Percentiles rank a stretch among this genome's conserved stretches.
Evolutionary conservation across 2,888 invertebrate genomes (phyloP).

Genomic region (Sarcophaga caerulescens): DNA sequence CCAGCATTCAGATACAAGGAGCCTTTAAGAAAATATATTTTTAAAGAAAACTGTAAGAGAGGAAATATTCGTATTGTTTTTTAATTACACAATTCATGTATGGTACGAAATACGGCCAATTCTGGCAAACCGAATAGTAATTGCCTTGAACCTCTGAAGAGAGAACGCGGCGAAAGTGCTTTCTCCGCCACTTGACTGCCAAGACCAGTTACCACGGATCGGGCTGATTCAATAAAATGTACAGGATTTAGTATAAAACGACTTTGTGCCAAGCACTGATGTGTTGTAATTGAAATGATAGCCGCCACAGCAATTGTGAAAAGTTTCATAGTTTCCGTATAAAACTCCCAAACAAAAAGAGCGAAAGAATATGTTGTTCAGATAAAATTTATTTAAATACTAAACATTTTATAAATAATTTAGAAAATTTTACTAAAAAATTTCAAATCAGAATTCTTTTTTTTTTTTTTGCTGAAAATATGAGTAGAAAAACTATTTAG

Average conservation of each 20-base stretch:
- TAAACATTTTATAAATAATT: background rate
- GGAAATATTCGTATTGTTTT: background rate
- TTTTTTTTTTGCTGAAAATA: background rate
- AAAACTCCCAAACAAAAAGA: background rate
- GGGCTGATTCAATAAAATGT: constrained; percentile 37
- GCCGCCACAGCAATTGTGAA: background rate
- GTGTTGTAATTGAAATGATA: background rate
- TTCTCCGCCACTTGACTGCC: constrained; percentile 17
- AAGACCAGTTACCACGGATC: constrained; percentile 9
- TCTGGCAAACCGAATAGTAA: constrained; percentile 43
- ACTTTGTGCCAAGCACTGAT: background rate
- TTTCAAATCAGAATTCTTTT: background rate
- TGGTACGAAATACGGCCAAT: constrained; percentile 18
- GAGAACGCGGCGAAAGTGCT: background rate
- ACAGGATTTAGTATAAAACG: constrained; percentile 25
- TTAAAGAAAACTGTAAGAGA: background rate
- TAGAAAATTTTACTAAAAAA: background rate
- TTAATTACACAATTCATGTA: constrained; percentile 53
- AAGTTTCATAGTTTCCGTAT: background rate
- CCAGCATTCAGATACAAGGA: constrained; percentile 68
- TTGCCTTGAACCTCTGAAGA: constrained; percentile 24
- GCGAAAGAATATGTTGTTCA: constrained; percentile 1
- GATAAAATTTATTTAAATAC: constrained; percentile 12
- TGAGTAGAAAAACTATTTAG: background rate
- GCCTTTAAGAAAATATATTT: constrained; percentile 63